A percentile compares a stretch with the other conserved stretches of the same genome.
phyloP scores from a whole-genome alignment of 2,113 vertebrate species.

The Cercocebus atys region DNA sequence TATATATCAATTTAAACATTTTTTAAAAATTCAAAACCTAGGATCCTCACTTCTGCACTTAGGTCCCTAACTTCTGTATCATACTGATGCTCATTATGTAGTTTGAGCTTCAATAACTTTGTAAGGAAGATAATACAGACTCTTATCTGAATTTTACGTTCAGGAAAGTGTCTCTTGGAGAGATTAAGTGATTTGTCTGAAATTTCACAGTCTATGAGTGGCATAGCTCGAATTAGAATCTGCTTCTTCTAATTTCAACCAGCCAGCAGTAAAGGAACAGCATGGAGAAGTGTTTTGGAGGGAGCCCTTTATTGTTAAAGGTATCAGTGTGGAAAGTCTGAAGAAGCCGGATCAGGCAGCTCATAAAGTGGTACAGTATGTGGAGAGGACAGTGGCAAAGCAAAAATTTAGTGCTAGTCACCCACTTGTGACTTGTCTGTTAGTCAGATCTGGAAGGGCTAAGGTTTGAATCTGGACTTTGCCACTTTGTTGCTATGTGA shows the following conservation, averaged over 20 bases:
- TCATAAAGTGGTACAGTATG: neutral
- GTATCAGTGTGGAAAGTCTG: neutral
- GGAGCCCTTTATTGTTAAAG: neutral
- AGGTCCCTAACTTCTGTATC: neutral
- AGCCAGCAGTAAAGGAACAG: neutral
- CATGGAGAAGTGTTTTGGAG: neutral
- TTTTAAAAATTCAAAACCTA: neutral
- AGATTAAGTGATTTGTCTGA: neutral
- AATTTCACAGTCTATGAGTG: neutral
- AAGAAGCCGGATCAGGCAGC: neutral
- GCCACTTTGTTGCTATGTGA: neutral
- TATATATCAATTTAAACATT: neutral
- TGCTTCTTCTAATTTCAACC: neutral
- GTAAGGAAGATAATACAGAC: neutral
- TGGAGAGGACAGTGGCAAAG: neutral
- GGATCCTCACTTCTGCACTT: neutral
- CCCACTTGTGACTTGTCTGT: neutral
- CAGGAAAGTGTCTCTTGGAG: neutral
- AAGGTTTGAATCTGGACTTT: neutral
- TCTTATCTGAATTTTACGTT: slow-evolving; percentile 2
- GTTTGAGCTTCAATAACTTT: slow-evolving; percentile 9
- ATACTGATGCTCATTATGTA: neutral
- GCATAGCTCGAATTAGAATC: neutral
- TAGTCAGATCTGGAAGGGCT: neutral
- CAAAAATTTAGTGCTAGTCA: neutral